A percentile compares a stretch with the other conserved stretches of the same genome.
These are phyloP conservation scores for Euura lappo DNA, from an alignment of 1,140 invertebrate genomes.

Conservation along the genomic window DNA sequence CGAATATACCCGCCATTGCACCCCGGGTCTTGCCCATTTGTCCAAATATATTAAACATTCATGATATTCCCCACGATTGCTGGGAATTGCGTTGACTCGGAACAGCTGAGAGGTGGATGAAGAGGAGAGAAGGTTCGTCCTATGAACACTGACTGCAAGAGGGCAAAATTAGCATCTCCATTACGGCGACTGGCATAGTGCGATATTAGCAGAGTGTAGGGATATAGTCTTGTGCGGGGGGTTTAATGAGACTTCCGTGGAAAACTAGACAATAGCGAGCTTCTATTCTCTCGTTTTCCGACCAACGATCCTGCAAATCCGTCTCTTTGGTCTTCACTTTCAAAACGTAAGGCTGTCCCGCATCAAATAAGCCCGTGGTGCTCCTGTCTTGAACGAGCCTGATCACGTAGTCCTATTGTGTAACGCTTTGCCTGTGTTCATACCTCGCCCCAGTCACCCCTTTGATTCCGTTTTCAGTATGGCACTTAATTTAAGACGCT, in stretches of 20 bases:
- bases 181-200: constrained; percentile 49
- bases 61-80: constrained; percentile 50
- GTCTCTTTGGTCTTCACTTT: constrained; percentile 1
- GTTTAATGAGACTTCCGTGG: constrained; percentile 1
- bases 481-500: not conserved
- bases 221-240: not conserved
- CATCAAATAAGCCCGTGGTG: not conserved
- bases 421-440: not conserved
- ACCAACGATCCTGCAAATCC: not conserved
- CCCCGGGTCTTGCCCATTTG: constrained; percentile 31
- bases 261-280: constrained; percentile 1
- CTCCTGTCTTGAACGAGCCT: not conserved
- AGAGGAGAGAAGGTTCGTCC: not conserved
- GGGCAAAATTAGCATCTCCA: constrained; percentile 53
- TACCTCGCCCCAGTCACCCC: not conserved
- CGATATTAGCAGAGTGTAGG: constrained; percentile 41
- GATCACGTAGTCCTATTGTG: not conserved
- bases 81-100: constrained; percentile 39
- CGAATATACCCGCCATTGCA: not conserved
- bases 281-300: not conserved
- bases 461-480: not conserved
- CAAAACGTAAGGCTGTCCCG: not conserved
- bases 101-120: not conserved
- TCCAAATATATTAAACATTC: constrained; percentile 47
- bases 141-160: constrained; percentile 15